phyloP scores from a whole-genome alignment of 2,797 vertebrate genomes.

The Galago senegalensis region DNA sequence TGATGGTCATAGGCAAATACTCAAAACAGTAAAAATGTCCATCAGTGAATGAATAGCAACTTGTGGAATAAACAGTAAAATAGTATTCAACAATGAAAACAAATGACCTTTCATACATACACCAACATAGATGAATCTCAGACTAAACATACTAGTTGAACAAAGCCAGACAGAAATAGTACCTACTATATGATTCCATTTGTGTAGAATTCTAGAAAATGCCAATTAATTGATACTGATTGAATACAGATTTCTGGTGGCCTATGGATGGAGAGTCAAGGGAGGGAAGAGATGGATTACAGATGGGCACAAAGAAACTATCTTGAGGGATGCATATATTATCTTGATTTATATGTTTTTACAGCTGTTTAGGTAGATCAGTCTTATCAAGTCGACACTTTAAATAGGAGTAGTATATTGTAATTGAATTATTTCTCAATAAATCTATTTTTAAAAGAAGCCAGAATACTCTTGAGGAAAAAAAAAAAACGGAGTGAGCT shows the following conservation, averaged over 20 bases:
- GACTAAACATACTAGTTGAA: neutral
- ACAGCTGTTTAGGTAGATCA: neutral
- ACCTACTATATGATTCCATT: neutral
- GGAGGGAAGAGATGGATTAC: neutral
- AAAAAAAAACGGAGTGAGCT: conserved; percentile 49
- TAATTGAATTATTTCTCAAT: conserved; percentile 26
- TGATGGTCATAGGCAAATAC: neutral
- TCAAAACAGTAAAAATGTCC: neutral
- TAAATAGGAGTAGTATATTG: neutral
- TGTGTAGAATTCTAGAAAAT: conserved; percentile 7
- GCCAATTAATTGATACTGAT: neutral
- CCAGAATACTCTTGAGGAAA: conserved; percentile 56
- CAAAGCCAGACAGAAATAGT: neutral
- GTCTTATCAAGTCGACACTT: neutral
- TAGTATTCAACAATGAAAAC: neutral
- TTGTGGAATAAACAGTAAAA: neutral
- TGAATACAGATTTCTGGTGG: neutral
- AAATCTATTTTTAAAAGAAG: neutral
- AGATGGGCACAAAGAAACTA: neutral
- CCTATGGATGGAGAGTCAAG: neutral
- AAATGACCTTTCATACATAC: neutral
- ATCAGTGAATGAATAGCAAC: neutral
- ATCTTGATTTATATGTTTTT: neutral
- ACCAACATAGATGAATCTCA: neutral
- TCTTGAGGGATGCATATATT: neutral